A percentile compares a stretch with the other conserved stretches of the same genome.
Conservation (phyloP, 2,797 vertebrate species). For the Chaunax sp. region DNA sequence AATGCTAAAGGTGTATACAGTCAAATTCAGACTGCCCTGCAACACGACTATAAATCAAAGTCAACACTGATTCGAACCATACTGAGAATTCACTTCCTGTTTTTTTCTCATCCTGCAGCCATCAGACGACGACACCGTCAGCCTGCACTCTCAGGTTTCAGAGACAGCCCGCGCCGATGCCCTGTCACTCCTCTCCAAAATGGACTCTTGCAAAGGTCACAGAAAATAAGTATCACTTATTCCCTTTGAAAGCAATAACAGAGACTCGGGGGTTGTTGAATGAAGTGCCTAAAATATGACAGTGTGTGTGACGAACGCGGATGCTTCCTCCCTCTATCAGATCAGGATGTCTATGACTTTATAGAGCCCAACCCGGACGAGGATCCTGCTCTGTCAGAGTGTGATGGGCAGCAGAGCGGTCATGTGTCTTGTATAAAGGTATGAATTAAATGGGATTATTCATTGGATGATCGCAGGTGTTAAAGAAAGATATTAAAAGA, state of each 20-base stretch:
- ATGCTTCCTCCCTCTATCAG: constrained; percentile 81
- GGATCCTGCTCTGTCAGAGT: constrained; percentile 90
- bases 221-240: constrained; percentile 72
- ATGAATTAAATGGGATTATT: constrained; percentile 27
- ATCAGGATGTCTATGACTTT: constrained; percentile 94
- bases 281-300: constrained; percentile 72
- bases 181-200: constrained; percentile 88
- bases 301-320: constrained; percentile 72
- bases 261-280: constrained; percentile 67
- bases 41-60: no score
- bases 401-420: constrained; percentile 85
- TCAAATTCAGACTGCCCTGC: neutral
- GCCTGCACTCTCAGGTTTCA: constrained; percentile 97
- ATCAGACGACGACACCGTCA: constrained; percentile 98
- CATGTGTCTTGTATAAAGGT: constrained; percentile 93
- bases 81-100: neutral
- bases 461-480: neutral
- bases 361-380: constrained; percentile 90
- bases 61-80: neutral
- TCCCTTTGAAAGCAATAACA: constrained; percentile 68
- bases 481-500: neutral
- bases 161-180: constrained; percentile 92
- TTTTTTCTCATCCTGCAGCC: constrained; percentile 82
- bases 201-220: constrained; percentile 86
- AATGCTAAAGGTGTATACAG: neutral